Evolutionary conservation across 2,888 invertebrate species (phyloP), one percentile per base, ranked within the genome.

Genomic region (Synergus gifuensis): DNA sequence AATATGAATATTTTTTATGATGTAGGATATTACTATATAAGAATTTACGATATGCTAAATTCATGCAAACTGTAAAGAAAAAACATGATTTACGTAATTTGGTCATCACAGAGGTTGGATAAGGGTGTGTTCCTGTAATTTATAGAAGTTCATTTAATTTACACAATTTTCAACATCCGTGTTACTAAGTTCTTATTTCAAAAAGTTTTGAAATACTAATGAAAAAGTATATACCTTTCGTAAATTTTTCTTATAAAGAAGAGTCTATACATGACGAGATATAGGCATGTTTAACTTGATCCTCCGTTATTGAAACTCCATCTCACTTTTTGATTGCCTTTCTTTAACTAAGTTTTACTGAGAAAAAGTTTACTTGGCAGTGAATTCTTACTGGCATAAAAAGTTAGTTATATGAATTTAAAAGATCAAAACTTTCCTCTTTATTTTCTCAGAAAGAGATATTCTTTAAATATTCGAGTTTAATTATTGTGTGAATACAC

Each of bases 201-300:
- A 8, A n/a, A 54, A 54, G n/a, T 54, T 54, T 8, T 54, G 0
- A 22, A 12, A n/a, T 22, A 22, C 18, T 60, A 22, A 22, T 22
- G 11, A 18, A 22, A 60, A 22, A 60, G 16, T 7, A n/a, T 49
- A 4, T 49, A 16, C 7, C 7, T 60, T 60, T 60, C 9, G 9
- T 18, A 18, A 12, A 60, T 22, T 60, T 60, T 60, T 11, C 77
- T 76, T 77, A 64, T 82, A 14, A 46, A 46, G 11, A 22, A 60
- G 60, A 60, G 18, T 60, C 7, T 8, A 22, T 60, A 22, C 11
- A 60, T 60, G 9, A 46, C 4, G 14, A 60, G 60, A 9, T 60
- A 60, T 18, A 60, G 60, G 60, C 60, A 12, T 60, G 60, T 22
- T 22, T 60, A 60, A 60, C 60, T 60, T 60, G 22, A 22, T 22